phyloP scores from a whole-genome alignment of 1,140 invertebrate species.

The Helicorthomorpha holstii region DNA sequence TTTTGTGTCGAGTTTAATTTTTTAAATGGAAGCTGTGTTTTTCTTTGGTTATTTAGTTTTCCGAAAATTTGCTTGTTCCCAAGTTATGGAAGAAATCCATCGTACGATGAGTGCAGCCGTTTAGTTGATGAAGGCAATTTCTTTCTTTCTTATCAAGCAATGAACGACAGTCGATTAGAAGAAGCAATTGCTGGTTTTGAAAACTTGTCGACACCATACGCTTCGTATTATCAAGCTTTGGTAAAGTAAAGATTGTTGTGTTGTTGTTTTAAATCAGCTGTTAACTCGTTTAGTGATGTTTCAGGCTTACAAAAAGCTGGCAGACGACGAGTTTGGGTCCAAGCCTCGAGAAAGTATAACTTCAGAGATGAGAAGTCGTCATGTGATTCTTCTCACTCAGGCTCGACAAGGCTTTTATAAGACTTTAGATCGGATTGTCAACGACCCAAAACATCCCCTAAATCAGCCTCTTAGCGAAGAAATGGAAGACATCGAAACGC shows the following conservation, averaged over 20 bases:
- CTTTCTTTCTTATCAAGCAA: constrained; percentile 41
- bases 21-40: neutral
- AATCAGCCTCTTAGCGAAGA: constrained; percentile 40
- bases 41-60: neutral
- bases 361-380: constrained; percentile 41
- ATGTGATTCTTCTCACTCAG: constrained; percentile 42
- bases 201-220: constrained; percentile 45
- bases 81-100: constrained; percentile 27
- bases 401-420: constrained; percentile 50
- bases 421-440: constrained; percentile 42
- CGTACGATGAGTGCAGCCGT: constrained; percentile 33
- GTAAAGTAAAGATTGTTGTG: constrained; percentile 17
- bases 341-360: constrained; percentile 34
- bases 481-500: constrained; percentile 46
- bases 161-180: constrained; percentile 42
- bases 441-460: constrained; percentile 42
- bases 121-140: constrained; percentile 54
- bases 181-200: constrained; percentile 50
- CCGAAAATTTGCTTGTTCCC: constrained; percentile 23
- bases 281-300: too few species aligned
- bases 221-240: constrained; percentile 48
- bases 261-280: neutral
- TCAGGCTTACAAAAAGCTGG: constrained; percentile 46
- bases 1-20: too few species aligned
- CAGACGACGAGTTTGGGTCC: constrained; percentile 36